Conservation (phyloP, 2,888 invertebrate genomes). For the Caenorhabditis panamensis region DNA sequence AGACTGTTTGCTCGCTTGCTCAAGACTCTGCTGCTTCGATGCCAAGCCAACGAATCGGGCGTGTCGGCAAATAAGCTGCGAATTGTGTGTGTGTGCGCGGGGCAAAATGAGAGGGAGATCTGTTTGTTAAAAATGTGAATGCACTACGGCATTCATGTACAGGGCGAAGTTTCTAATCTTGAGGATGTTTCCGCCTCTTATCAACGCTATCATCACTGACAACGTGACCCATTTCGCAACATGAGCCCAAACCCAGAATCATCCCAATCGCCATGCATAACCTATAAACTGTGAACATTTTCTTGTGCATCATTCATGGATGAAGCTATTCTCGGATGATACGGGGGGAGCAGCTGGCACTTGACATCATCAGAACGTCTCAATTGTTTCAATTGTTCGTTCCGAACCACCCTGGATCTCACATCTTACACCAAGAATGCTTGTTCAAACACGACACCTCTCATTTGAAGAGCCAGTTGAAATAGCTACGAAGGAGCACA, state of each 20-base stretch:
- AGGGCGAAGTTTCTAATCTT: not conserved
- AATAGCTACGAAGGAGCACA: conserved; percentile 2
- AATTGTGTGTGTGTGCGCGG: conserved; percentile 37
- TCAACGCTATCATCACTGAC: not conserved
- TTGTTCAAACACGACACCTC: conserved; percentile 42
- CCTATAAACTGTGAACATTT: conserved; percentile 11
- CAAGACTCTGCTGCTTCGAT: conserved; percentile 32
- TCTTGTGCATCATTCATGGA: conserved; percentile 5
- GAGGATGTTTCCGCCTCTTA: not conserved
- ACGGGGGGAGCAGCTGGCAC: not conserved
- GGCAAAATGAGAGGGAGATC: conserved; percentile 41
- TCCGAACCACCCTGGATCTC: not conserved
- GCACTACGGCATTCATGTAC: conserved; percentile 32
- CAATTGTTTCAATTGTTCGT: not conserved
- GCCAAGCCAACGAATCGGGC: conserved; percentile 46
- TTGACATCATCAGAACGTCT: conserved; percentile 10
- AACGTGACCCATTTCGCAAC: not conserved
- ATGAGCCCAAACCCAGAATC: not conserved
- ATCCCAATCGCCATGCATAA: conserved; percentile 13
- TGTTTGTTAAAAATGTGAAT: conserved; percentile 47
- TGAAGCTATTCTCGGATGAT: not conserved
- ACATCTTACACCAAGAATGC: conserved; percentile 32
- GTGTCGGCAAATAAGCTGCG: conserved; percentile 54
- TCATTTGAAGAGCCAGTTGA: conserved; percentile 11
- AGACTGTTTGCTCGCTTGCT: conserved; percentile 47